phyloP scores from a whole-genome alignment of 1,140 invertebrate genomes.

The Zaprionus taronus region DNA sequence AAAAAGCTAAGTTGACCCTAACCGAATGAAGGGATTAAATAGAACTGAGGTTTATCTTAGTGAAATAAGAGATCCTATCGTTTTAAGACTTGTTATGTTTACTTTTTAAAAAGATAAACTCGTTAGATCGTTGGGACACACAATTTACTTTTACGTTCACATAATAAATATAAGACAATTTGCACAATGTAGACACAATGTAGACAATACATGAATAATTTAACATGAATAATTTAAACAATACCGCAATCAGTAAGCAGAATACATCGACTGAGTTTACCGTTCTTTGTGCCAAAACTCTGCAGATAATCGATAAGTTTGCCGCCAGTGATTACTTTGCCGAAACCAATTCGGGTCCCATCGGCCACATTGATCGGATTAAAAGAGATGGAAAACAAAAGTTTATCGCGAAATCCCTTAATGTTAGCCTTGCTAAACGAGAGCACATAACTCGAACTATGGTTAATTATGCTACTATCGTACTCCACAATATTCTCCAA shows the following conservation, averaged over 20 bases:
- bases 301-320: constrained; percentile 72
- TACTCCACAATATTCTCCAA: constrained; percentile 59
- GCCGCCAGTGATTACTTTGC: constrained; percentile 54
- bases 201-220: no score
- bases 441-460: constrained; percentile 56
- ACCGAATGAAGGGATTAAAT: no score
- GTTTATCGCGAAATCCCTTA: constrained; percentile 51
- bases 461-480: constrained; percentile 67
- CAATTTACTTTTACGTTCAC: background rate
- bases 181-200: constrained; percentile 15
- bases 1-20: background rate
- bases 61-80: no score
- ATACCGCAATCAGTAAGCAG: constrained; percentile 62
- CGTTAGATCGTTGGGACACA: no score
- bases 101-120: no score
- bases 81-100: no score
- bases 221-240: constrained; percentile 20
- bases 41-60: no score
- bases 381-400: constrained; percentile 72
- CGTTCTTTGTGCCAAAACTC: constrained; percentile 74
- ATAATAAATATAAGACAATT: background rate
- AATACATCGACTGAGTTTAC: constrained; percentile 62
- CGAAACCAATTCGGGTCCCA: constrained; percentile 71
- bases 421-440: constrained; percentile 65
- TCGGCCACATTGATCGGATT: constrained; percentile 68